These are phyloP conservation scores for Phenganax subtilis DNA, from an alignment of 92 coral and sea anemone genomes.

Conservation along the genomic window DNA sequence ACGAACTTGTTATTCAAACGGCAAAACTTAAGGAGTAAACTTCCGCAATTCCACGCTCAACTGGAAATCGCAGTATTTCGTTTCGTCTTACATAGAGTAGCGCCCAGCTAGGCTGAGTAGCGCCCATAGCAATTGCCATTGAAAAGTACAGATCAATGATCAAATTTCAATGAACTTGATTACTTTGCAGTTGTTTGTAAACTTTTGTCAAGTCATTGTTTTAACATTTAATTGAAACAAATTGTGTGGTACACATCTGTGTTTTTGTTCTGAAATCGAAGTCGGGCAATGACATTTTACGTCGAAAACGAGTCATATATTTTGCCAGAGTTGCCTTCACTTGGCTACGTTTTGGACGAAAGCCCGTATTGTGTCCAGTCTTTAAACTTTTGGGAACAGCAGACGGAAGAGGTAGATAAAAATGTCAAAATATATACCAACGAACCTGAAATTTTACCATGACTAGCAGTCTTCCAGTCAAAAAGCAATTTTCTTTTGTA, in stretches of 20 bases:
- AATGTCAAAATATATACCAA: no score
- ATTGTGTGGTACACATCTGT: background rate
- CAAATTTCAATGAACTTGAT: no score
- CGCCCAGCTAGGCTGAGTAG: no score
- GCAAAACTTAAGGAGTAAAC: no score
- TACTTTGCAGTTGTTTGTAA: background rate
- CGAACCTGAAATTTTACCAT: background rate
- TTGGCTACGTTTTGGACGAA: constrained; percentile 77
- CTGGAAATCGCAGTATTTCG: no score
- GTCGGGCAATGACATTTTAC: constrained; percentile 72
- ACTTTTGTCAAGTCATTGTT: background rate
- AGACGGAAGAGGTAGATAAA: constrained; percentile 72
- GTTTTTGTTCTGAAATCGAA: background rate
- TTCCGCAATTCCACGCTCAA: no score
- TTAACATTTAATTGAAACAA: background rate
- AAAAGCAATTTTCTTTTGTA: no score
- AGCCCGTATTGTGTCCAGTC: constrained; percentile 85
- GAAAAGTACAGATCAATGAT: no score
- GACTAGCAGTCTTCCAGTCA: background rate
- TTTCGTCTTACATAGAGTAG: no score
- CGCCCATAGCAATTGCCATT: no score
- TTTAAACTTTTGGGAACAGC: constrained; percentile 80
- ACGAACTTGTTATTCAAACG: no score
- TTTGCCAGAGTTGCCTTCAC: constrained; percentile 69
- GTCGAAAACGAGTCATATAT: constrained; percentile 50